Evolutionary conservation across 2,113 vertebrate genomes (phyloP).

Genomic region (Ammospiza nelsoni): DNA sequence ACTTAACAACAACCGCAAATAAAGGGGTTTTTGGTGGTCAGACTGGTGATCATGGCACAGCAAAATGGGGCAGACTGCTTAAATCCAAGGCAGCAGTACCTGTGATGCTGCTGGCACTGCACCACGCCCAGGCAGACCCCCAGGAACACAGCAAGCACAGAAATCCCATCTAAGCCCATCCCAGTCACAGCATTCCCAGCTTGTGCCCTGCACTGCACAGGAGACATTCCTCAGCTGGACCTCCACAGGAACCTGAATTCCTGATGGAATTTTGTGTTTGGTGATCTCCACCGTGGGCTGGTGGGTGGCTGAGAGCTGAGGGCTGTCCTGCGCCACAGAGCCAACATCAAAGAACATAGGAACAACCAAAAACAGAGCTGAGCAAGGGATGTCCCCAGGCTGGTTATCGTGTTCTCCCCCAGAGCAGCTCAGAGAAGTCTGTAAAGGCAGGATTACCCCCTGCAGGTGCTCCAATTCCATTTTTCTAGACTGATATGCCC

Average conservation of each 20-base stretch:
- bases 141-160: background rate
- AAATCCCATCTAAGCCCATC: background rate
- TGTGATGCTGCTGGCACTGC: background rate
- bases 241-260: background rate
- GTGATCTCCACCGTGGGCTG: background rate
- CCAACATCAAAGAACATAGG: background rate
- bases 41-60: background rate
- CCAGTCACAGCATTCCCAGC: background rate
- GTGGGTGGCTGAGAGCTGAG: background rate
- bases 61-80: background rate
- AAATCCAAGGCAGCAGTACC: background rate
- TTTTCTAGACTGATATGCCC: background rate
- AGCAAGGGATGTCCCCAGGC: background rate
- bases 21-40: background rate
- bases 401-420: background rate
- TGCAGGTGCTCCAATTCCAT: background rate
- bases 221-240: background rate
- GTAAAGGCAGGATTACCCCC: background rate
- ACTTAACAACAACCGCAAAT: background rate
- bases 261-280: background rate
- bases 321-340: background rate
- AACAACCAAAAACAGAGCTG: background rate
- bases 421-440: background rate
- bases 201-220: background rate
- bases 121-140: background rate